Conservation (phyloP, 2,113 vertebrate genomes). For the Theropithecus gelada region DNA sequence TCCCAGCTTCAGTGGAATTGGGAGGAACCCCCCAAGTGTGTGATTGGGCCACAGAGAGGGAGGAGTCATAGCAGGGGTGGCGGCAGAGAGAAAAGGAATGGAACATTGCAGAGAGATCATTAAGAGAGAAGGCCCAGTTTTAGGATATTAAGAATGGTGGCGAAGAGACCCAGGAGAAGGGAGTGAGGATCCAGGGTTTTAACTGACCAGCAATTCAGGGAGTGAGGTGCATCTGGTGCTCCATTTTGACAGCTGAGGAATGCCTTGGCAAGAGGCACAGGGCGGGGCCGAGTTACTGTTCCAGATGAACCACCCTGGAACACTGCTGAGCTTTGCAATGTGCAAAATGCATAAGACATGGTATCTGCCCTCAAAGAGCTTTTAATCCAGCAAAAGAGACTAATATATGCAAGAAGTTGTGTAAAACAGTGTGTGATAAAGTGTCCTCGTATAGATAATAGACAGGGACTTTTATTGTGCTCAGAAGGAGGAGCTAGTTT, state of each 20-base stretch:
- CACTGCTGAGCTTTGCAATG: background rate
- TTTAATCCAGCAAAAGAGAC: background rate
- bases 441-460: fast-evolving
- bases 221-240: fast-evolving
- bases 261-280: too few relatives aligned
- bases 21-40: background rate
- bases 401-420: too few relatives aligned
- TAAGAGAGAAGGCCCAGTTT: background rate
- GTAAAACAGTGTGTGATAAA: background rate
- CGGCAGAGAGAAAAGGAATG: background rate
- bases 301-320: background rate
- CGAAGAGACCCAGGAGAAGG: background rate
- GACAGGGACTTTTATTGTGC: background rate
- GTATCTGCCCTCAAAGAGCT: background rate
- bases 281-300: background rate
- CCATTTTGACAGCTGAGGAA: background rate
- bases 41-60: background rate
- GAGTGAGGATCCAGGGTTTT: background rate
- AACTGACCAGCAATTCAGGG: background rate
- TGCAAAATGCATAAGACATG: fast-evolving
- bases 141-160: background rate
- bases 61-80: too few relatives aligned
- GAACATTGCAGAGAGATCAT: background rate
- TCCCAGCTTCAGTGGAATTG: background rate
- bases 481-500: background rate